phyloP scores from a whole-genome alignment of 1,140 invertebrate species.

The Drosophila truncata region DNA sequence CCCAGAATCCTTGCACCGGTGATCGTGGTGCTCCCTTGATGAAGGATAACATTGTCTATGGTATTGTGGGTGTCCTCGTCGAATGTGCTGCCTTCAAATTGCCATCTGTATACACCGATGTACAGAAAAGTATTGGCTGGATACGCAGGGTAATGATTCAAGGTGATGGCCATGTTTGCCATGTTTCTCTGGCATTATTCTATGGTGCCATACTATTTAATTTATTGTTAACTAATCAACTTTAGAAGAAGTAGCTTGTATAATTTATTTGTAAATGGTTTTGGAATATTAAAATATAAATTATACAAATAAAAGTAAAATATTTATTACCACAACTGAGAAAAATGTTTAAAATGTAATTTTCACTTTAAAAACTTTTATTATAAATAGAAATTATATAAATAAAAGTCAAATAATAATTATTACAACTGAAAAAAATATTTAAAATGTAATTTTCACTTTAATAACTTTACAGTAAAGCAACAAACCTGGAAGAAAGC shows the following conservation, averaged over 20 bases:
- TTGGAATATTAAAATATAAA: neutral
- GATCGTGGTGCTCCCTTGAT: constrained; percentile 53
- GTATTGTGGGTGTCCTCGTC: constrained; percentile 27
- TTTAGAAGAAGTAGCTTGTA: neutral
- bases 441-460: too few relatives aligned
- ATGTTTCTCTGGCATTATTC: neutral
- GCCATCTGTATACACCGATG: constrained; percentile 55
- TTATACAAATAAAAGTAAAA: neutral
- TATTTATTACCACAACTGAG: too few relatives aligned
- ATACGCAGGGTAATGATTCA: neutral
- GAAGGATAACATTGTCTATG: constrained; percentile 7
- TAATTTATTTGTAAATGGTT: neutral
- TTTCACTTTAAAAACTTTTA: too few relatives aligned
- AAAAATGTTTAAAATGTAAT: neutral
- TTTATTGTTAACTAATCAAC: neutral
- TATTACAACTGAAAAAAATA: too few relatives aligned
- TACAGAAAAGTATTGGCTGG: constrained; percentile 28
- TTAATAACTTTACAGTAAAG: too few relatives aligned
- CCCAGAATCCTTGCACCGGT: constrained; percentile 40
- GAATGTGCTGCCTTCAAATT: constrained; percentile 7
- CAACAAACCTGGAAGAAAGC: neutral
- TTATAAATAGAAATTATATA: too few relatives aligned
- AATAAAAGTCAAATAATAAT: too few relatives aligned
- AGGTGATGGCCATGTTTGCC: too few relatives aligned
- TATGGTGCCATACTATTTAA: neutral